Evolutionary conservation across 2,888 invertebrate species (phyloP).

Genomic region (Helleia helle): DNA sequence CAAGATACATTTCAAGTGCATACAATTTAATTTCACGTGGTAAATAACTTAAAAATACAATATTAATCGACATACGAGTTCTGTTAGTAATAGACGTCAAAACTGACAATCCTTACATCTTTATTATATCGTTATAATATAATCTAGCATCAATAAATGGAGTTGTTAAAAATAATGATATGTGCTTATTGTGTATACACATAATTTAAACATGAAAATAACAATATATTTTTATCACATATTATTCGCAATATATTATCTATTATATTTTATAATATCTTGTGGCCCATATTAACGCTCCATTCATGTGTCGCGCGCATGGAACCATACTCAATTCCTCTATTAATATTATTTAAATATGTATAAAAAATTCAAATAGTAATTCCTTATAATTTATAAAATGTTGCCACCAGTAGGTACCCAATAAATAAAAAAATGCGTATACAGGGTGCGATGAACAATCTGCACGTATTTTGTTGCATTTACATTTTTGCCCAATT

Average conservation of each 20-base stretch:
- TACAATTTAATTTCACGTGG: conserved; percentile 9
- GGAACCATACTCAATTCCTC: conserved; percentile 2
- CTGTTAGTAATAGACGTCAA: conserved; percentile 4
- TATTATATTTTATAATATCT: conserved; percentile 54
- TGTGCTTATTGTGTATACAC: conserved; percentile 58
- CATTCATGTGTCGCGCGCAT: conserved; percentile 39
- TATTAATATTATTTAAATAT: too few relatives aligned
- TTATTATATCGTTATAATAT: neutral
- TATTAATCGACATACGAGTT: conserved; percentile 2
- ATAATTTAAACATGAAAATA: conserved; percentile 59
- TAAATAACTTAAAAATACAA: conserved; percentile 8
- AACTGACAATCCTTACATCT: neutral
- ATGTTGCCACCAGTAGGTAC: too few relatives aligned
- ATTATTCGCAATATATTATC: conserved; percentile 56
- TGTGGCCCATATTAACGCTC: conserved; percentile 55
- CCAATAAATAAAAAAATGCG: too few relatives aligned
- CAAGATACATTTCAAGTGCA: conserved; percentile 13
- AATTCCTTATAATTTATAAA: too few relatives aligned
- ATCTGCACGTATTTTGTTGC: too few relatives aligned
- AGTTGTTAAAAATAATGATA: conserved; percentile 62
- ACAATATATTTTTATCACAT: conserved; percentile 64
- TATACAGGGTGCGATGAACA: too few relatives aligned
- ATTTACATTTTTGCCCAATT: too few relatives aligned
- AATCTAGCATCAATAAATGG: conserved; percentile 18
- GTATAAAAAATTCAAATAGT: too few relatives aligned